Evolutionary conservation across 2,113 vertebrate species (phyloP), one percentile per base, ranked within the genome.

Genomic region (Amazona guildingii): DNA sequence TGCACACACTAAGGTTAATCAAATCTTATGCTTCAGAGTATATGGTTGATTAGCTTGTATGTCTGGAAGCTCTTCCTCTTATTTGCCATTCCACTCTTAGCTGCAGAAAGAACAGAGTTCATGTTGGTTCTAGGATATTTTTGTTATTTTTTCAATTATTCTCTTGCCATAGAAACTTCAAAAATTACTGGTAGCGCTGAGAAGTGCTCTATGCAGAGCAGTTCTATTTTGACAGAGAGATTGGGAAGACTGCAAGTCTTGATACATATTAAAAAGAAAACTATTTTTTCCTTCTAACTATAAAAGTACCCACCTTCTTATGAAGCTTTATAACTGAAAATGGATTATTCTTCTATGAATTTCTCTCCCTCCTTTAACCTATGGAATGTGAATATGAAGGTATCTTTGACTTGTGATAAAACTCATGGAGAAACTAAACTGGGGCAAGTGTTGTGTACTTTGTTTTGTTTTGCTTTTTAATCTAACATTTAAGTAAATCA

Each of bases 11-110:
- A 64, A 86, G 80, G 90, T 96, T 96, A 96, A 96, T 96, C 79
- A 94, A 92, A 94, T 93, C 83, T 93, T 90, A 88, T 84, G 69
- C 90, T 86, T 95, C 80, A 86, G 68, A 94, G 69, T 96, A 61
- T 86, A 88, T 78, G 44, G 68, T 78, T 92, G 95, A 96, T 96
- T 96, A 96, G 37, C 76, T 86, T 83, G 55, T 24, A 59, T 43
- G 48, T 90, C 88, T 90, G 82, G 72, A 93, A 95, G 64, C 55
- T 79, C 18, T 94, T 81, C 64, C 59, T 28, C 27, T 83, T 92
- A 84, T 95, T 97, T 96, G 41, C 63, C 57, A 67, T 96, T 97
- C 87, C 76, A 28, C 89, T 83, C 49, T 54, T 76, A 69, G 27
- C 54, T 73, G 18, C 49, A 91, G 54, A 81, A 55, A 88, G 67